A percentile compares a stretch with the other conserved stretches of the same genome.
These are phyloP conservation scores for Pseudochaenichthys georgianus DNA, from an alignment of 2,797 vertebrate species.

Conservation along the genomic window DNA sequence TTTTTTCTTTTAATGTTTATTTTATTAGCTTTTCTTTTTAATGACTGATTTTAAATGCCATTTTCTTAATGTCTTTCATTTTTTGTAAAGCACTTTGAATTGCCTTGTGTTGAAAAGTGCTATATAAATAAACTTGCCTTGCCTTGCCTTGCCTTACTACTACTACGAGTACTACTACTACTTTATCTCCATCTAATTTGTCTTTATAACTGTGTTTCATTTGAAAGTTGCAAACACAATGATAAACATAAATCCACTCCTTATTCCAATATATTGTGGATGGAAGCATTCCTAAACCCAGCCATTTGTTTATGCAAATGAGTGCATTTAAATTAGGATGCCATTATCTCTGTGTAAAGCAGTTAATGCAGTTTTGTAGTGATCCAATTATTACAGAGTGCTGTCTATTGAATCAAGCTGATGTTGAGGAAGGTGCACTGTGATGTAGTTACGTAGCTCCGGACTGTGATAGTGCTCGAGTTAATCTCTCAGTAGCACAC, in stretches of 20 bases:
- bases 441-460: conserved; percentile 8
- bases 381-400: conserved; percentile 67
- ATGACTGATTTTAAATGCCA: too few species aligned
- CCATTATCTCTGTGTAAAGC: conserved; percentile 56
- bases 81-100: too few species aligned
- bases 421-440: conserved; percentile 47
- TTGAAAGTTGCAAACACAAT: conserved; percentile 28
- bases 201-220: conserved; percentile 22
- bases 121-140: too few species aligned
- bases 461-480: not conserved
- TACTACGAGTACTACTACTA: not conserved
- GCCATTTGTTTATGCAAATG: conserved; percentile 62
- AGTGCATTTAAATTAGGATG: conserved; percentile 61
- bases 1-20: too few species aligned
- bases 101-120: too few species aligned
- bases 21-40: too few species aligned
- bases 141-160: too few species aligned
- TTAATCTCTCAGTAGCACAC: not conserved
- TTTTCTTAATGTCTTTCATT: too few species aligned
- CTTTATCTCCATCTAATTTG: conserved; percentile 20
- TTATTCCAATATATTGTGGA: conserved; percentile 51
- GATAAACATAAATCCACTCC: conserved; percentile 32
- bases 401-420: conserved; percentile 51
- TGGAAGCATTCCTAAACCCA: conserved; percentile 58
- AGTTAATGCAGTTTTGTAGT: conserved; percentile 58